A percentile compares a stretch with the other conserved stretches of the same genome.
Conservation (phyloP, 2,888 invertebrate species). For the Drosophila glabriapex region DNA sequence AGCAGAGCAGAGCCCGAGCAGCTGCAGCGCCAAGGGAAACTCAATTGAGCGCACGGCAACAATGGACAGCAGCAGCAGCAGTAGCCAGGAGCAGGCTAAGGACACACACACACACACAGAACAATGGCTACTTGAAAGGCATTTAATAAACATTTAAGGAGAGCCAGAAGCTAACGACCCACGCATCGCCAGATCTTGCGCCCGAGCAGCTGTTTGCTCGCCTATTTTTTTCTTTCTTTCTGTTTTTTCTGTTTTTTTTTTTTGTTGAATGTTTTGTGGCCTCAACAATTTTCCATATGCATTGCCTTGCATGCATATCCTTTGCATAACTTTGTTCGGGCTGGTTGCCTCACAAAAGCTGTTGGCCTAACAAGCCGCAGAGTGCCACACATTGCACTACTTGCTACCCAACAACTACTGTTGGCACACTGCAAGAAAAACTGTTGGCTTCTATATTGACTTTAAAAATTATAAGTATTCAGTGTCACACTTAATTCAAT, state of each 20-base stretch:
- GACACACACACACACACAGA: conserved; percentile 1
- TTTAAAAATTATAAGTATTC: neutral
- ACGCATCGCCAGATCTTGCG: conserved; percentile 47
- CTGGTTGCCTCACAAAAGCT: conserved; percentile 31
- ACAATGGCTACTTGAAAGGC: conserved; percentile 37
- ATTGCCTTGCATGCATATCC: conserved; percentile 35
- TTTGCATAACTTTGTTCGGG: conserved; percentile 67
- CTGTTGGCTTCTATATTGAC: neutral
- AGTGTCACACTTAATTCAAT: neutral
- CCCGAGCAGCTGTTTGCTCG: conserved; percentile 26
- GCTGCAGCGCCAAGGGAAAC: conserved; percentile 35
- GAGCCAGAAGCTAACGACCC: conserved; percentile 55
- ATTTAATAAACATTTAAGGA: conserved; percentile 62
- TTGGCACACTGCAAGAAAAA: neutral
- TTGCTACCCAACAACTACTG: neutral
- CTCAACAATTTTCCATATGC: conserved; percentile 54
- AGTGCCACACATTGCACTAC: neutral
- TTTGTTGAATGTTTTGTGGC: neutral
- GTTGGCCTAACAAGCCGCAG: conserved; percentile 23
- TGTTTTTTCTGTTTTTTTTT: too few relatives aligned
- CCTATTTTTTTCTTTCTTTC: too few relatives aligned
- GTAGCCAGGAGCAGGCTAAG: conserved; percentile 3
- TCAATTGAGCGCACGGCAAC: conserved; percentile 62
- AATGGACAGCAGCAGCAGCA: conserved; percentile 32
- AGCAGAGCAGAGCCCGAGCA: conserved; percentile 15